Evolutionary conservation across 37 sponge, comb jelly and placozoan species (phyloP).

Genomic region (Chondrosia reniformis): DNA sequence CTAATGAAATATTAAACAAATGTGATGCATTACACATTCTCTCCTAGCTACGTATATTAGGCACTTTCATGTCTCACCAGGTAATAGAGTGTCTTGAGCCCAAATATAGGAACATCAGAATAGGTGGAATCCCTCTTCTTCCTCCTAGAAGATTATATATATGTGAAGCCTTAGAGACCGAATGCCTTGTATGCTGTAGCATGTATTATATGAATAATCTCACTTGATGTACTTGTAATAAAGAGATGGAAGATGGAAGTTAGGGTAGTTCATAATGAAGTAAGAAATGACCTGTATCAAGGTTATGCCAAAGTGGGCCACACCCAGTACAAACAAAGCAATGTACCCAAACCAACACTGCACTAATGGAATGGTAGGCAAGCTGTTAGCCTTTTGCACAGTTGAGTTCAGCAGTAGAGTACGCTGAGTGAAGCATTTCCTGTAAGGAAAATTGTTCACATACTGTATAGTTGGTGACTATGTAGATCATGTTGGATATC

Average conservation of each 20-base stretch:
- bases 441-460: no score
- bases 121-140: conserved; percentile 23
- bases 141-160: not conserved
- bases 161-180: no score
- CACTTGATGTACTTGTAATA: conserved; percentile 28
- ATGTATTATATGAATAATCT: not conserved
- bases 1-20: not conserved
- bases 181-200: not conserved
- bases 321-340: conserved; percentile 46
- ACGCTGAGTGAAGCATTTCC: no score
- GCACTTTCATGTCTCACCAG: conserved; percentile 20
- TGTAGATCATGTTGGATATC: not conserved
- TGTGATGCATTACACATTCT: no score
- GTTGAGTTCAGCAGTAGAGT: not conserved
- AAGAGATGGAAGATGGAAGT: conserved; percentile 39
- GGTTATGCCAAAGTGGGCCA: conserved; percentile 44
- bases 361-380: conserved; percentile 1
- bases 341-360: conserved; percentile 2
- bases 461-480: no score
- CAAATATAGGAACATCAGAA: conserved; percentile 33
- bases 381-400: not conserved
- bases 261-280: conserved; percentile 51
- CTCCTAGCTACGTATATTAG: no score
- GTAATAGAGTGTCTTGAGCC: conserved; percentile 30
- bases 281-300: conserved; percentile 54